Percentiles rank a stretch among this genome's conserved stretches.
These are phyloP conservation scores for Microhierax caerulescens DNA, from an alignment of 2,797 vertebrate species.

Conservation along the genomic window DNA sequence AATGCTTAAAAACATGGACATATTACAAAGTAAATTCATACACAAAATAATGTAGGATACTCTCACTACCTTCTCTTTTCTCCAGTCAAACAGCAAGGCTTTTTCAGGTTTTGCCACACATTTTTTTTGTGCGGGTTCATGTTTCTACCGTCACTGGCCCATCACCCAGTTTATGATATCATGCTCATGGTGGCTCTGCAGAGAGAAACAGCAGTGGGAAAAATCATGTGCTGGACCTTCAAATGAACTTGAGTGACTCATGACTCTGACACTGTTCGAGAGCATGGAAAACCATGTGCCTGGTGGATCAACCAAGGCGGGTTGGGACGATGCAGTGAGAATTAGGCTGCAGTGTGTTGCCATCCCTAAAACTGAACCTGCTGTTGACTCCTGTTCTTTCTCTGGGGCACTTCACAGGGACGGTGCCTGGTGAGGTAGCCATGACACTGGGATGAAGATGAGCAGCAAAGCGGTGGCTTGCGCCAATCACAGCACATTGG, in stretches of 20 bases:
- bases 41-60: not conserved
- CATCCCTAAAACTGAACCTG: not conserved
- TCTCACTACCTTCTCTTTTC: not conserved
- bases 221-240: accelerated
- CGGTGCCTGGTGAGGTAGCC: accelerated
- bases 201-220: not conserved
- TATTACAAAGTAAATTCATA: not conserved
- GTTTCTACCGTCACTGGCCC: not conserved
- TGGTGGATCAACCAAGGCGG: not conserved
- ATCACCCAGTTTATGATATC: not conserved
- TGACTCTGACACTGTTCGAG: accelerated
- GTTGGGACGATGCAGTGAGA: not conserved
- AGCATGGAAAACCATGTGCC: not conserved
- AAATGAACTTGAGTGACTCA: not conserved
- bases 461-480: accelerated
- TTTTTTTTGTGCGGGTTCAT: not conserved
- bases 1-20: too few relatives aligned
- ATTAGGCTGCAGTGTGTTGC: not conserved
- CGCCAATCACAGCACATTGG: not conserved
- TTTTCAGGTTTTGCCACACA: not conserved
- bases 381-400: accelerated
- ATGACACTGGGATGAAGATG: accelerated
- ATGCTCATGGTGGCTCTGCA: not conserved
- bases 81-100: not conserved
- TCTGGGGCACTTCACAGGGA: accelerated